Conservation (phyloP, 2,888 invertebrate genomes). For the Abscondita cerata region DNA sequence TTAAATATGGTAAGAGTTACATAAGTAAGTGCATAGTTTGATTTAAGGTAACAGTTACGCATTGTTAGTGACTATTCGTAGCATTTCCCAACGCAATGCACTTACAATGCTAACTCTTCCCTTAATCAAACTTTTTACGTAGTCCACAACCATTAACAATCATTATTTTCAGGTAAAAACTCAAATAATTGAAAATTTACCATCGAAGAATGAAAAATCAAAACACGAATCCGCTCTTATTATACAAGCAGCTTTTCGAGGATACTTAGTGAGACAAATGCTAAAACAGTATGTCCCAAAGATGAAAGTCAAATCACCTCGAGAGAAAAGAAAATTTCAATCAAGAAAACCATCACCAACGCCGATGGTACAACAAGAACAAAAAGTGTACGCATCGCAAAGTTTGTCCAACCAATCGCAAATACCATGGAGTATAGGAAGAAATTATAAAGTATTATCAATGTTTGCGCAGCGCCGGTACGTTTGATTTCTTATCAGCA, state of each 20-base stretch:
- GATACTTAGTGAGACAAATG: constrained; percentile 50
- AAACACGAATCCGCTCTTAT: constrained; percentile 50
- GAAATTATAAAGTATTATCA: constrained; percentile 15
- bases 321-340: not conserved
- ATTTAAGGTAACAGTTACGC: constrained; percentile 44
- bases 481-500: not conserved
- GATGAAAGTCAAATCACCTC: constrained; percentile 10
- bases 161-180: not conserved
- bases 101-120: constrained; percentile 60
- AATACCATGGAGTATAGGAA: constrained; percentile 8
- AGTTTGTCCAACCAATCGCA: not conserved
- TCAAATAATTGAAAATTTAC: not conserved
- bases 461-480: constrained; percentile 15
- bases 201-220: constrained; percentile 15
- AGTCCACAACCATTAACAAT: not conserved
- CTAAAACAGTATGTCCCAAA: constrained; percentile 43
- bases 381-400: not conserved
- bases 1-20: constrained; percentile 44
- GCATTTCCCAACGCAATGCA: constrained; percentile 39
- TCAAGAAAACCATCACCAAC: not conserved
- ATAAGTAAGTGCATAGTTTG: constrained; percentile 50
- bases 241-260: constrained; percentile 53
- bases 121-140: constrained; percentile 42
- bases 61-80: constrained; percentile 41
- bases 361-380: not conserved